Evolutionary conservation across 2,113 vertebrate genomes (phyloP), one percentile per base, ranked within the genome.

Genomic region (Rhinichthys klamathensis): DNA sequence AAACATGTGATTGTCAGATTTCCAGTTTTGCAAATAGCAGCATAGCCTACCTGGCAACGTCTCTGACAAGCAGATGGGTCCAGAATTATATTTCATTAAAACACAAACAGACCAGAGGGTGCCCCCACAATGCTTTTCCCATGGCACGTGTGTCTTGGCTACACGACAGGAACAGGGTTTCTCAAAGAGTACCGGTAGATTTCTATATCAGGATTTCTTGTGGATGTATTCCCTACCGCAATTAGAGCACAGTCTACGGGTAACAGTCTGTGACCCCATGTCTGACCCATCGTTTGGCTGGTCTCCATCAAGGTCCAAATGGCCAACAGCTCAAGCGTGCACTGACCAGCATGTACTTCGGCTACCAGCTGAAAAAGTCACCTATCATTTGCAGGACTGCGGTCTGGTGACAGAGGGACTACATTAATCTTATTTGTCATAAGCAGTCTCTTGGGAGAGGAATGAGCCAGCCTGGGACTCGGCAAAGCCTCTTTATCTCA

Each of bases 381-480:
- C 83, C 85, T 87, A 79, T 79, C 69, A 67, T 72, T 75, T 78
- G 89, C 87, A 70, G 84, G 78, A 84, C 77, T 84, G 84, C 70
- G 82, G 82, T 74, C 54, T 67, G 76, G 63, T 82, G 54, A 46
- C 77, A 79, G 77, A 56, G 84, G 84, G 84, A 87, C 56, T 85
- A 77, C 89, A 90, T 91, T 89, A 77, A 90, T 91, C 89, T 89
- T 88, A 83, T 80, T 84, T 86, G 90, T 89, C 87, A 88, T 87
- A 88, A 87, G 67, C 84, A 79, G 76, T 90, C 89, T 86, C 90
- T 78, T 61, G 87, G 89, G 90, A 88, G 61, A 86, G 49, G 61
- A 58, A 81, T n/a, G 70, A 90, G 83, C 88, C 85, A 89, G 91
- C 86, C 72, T 82, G 87, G 84, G 85, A 84, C 76, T 85, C 67